Conservation (phyloP, 64 coral and sea anemone species). For the Dendronephthya gigantea region DNA sequence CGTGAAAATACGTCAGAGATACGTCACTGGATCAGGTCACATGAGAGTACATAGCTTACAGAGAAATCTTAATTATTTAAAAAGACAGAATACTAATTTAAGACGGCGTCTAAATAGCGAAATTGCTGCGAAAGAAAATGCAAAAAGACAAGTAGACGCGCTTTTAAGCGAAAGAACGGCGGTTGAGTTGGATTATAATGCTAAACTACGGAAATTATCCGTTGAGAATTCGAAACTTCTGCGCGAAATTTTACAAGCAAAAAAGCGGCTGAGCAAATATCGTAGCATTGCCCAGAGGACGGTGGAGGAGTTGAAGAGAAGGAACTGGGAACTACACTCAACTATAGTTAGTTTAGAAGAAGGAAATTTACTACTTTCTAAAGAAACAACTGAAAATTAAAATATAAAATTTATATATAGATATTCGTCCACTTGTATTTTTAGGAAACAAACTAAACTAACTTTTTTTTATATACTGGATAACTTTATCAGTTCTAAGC, state of each 20-base stretch:
- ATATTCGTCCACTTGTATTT: too few species aligned
- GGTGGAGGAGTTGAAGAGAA: neutral
- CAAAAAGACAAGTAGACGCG: neutral
- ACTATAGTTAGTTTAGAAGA: neutral
- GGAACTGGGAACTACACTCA: neutral
- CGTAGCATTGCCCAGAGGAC: neutral
- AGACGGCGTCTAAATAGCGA: neutral
- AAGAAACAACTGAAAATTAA: neutral
- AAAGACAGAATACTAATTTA: neutral
- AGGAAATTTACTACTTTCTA: neutral
- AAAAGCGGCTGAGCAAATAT: neutral
- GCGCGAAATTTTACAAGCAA: neutral
- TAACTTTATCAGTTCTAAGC: too few species aligned
- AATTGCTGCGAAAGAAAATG: neutral
- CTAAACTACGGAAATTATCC: neutral
- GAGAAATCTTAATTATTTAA: neutral
- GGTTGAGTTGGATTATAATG: neutral
- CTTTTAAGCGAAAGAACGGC: neutral
- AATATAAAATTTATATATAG: too few species aligned
- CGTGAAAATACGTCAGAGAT: neutral
- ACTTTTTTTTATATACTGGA: neutral
- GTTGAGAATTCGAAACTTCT: neutral
- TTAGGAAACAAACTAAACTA: neutral
- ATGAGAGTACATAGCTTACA: neutral
- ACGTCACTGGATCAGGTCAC: neutral